Percentiles rank a stretch among this genome's conserved stretches.
Conservation (phyloP, 1,140 invertebrate species). For the Araneus ventricosus region DNA sequence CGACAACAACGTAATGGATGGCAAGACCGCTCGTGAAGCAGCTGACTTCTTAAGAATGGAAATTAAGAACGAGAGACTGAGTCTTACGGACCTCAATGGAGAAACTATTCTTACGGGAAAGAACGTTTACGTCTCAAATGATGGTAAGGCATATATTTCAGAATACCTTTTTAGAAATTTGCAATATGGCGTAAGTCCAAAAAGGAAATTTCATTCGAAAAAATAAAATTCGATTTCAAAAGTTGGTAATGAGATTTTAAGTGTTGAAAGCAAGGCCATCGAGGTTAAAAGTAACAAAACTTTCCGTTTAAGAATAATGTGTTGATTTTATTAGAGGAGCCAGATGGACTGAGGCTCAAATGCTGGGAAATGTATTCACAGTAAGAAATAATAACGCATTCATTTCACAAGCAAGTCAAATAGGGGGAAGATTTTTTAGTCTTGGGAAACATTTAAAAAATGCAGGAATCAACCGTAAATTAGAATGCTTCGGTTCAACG, state of each 20-base stretch:
- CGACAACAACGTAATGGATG: slow-evolving; percentile 60
- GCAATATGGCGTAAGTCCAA: not conserved
- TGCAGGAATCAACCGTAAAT: not conserved
- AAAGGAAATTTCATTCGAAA: not conserved
- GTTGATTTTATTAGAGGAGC: slow-evolving; percentile 5
- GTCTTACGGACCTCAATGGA: slow-evolving; percentile 47
- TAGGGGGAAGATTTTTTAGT: not conserved
- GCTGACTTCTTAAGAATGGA: slow-evolving; percentile 50
- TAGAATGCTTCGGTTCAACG: not conserved
- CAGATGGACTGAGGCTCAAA: not conserved
- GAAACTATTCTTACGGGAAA: slow-evolving; percentile 19
- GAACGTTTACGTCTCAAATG: not conserved
- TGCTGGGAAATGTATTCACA: not conserved
- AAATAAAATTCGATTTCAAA: not conserved
- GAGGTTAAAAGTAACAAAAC: not conserved
- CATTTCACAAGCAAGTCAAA: not conserved
- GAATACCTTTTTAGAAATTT: slow-evolving; percentile 3
- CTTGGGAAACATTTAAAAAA: not conserved
- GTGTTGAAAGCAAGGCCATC: not conserved
- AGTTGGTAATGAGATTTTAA: not conserved
- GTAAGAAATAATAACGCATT: not conserved
- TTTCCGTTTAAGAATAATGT: not conserved
- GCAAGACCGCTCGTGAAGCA: slow-evolving; percentile 35
- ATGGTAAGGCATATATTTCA: slow-evolving; percentile 20
- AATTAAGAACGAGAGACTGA: slow-evolving; percentile 30